Conservation (phyloP, 2,113 vertebrate species). For the Varanus komodoensis region DNA sequence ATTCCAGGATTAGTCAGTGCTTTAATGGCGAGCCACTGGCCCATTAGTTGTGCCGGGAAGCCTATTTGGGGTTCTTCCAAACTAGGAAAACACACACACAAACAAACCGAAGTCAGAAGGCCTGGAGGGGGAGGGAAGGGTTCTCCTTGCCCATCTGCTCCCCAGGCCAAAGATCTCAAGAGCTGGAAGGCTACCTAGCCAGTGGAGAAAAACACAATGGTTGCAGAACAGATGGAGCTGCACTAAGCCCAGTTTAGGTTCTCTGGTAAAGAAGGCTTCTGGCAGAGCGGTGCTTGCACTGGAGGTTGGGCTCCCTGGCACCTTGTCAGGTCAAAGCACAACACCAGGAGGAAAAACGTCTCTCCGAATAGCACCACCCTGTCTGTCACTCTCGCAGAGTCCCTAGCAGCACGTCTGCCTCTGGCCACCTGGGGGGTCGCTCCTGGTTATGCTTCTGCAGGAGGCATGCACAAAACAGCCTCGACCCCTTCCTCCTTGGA, state of each 20-base stretch:
- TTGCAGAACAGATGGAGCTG: not conserved
- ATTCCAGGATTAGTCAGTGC: conserved; percentile 78
- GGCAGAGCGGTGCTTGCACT: not conserved
- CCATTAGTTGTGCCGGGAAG: conserved; percentile 76
- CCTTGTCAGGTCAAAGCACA: not conserved
- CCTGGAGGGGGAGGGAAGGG: not conserved
- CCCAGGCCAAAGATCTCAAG: not conserved
- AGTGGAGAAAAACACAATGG: not conserved
- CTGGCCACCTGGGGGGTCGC: not conserved
- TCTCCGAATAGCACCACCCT: not conserved
- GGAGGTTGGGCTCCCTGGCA: not conserved
- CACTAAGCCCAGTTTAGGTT: not conserved
- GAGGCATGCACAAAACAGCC: not conserved
- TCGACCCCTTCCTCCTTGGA: not conserved
- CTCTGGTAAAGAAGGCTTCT: too few relatives aligned
- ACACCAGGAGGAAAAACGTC: not conserved
- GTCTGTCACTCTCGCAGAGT: not conserved
- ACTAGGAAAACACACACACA: conserved; percentile 58
- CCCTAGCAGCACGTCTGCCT: not conserved
- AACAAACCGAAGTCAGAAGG: too few relatives aligned
- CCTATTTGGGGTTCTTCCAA: conserved; percentile 79
- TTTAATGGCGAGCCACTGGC: conserved; percentile 71
- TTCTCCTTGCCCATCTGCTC: not conserved
- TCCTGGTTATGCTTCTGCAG: not conserved
- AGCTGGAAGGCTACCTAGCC: not conserved